These are phyloP conservation scores for Meghimatium bilineatum DNA, from an alignment of 2,888 invertebrate species.

Conservation along the genomic window DNA sequence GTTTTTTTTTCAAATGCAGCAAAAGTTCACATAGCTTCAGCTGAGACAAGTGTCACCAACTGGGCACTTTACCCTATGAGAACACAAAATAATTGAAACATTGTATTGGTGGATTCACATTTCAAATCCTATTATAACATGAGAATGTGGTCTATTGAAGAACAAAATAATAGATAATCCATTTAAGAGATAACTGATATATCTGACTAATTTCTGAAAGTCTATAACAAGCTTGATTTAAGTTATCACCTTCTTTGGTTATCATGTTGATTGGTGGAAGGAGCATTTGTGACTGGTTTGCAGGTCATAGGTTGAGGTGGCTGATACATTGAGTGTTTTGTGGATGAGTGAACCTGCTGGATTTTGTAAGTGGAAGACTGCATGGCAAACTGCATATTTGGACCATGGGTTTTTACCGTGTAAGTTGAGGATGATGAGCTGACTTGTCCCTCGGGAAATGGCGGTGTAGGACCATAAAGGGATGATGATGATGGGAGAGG, in stretches of 20 bases:
- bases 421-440: conserved; percentile 56
- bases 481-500: conserved; percentile 2
- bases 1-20: not conserved
- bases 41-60: not conserved
- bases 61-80: conserved; percentile 4
- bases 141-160: not conserved
- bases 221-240: not conserved
- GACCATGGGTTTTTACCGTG: conserved; percentile 56
- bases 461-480: not conserved
- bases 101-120: not conserved
- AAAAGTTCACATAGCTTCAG: not conserved
- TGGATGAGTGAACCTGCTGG: conserved; percentile 61
- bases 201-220: not conserved
- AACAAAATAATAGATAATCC: not conserved
- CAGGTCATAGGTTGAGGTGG: conserved; percentile 80
- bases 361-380: conserved; percentile 56
- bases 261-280: conserved; percentile 19
- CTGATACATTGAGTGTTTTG: conserved; percentile 76
- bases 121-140: not conserved
- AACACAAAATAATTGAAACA: not conserved
- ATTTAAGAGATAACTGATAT: not conserved
- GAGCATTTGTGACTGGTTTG: conserved; percentile 73
- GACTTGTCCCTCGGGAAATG: conserved; percentile 40
- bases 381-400: conserved; percentile 65
- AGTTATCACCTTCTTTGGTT: conserved; percentile 31